These are phyloP conservation scores for Eremophila alpestris DNA, from an alignment of 2,797 vertebrate genomes.

Conservation along the genomic window DNA sequence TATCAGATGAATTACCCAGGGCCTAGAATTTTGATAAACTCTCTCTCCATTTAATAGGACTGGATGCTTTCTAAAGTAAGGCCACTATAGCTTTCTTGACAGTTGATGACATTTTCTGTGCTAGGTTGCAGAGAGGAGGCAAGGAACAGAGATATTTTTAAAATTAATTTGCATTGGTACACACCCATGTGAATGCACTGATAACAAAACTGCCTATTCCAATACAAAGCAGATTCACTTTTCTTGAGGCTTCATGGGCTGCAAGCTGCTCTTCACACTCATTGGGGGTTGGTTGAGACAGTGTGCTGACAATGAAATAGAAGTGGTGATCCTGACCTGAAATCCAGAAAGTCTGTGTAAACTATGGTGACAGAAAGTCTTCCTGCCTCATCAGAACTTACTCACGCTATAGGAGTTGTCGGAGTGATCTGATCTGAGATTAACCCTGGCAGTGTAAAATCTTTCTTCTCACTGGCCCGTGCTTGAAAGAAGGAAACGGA, in stretches of 20 bases:
- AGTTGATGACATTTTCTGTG: background rate
- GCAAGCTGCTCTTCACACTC: background rate
- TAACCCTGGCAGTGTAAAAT: too few species aligned
- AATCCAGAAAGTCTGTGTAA: background rate
- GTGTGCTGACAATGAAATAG: background rate
- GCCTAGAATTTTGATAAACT: background rate
- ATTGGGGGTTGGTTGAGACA: background rate
- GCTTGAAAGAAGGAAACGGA: too few species aligned
- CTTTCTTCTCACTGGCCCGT: too few species aligned
- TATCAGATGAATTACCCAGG: background rate
- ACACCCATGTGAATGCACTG: background rate
- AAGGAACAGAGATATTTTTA: rapidly evolving
- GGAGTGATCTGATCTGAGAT: too few species aligned
- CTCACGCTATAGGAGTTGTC: background rate
- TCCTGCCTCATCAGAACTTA: background rate
- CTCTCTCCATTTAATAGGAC: background rate
- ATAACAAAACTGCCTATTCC: background rate
- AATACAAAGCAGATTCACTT: background rate
- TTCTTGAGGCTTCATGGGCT: background rate
- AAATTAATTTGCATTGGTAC: background rate
- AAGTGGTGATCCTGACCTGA: background rate
- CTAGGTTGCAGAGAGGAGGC: background rate
- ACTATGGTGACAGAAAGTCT: background rate
- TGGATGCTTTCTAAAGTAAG: background rate
- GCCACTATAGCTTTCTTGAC: background rate